phyloP scores from a whole-genome alignment of 2,888 invertebrate genomes.

The Argyra leucocephala region DNA sequence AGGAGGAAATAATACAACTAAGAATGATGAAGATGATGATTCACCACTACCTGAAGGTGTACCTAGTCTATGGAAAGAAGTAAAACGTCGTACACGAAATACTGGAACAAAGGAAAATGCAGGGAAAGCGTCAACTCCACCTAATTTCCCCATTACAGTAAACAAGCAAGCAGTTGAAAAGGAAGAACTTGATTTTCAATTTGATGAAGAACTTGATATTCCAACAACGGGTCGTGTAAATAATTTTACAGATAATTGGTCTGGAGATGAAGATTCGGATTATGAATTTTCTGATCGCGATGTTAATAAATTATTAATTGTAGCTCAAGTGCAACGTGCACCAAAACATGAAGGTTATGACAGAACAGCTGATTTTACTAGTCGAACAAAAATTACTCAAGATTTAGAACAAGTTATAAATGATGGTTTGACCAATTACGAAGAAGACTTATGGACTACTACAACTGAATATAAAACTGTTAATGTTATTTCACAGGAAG shows the following conservation, averaged over 20 bases:
- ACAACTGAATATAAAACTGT: slow-evolving; percentile 69
- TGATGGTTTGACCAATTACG: slow-evolving; percentile 92
- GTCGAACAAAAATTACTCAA: slow-evolving; percentile 87
- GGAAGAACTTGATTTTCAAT: slow-evolving; percentile 91
- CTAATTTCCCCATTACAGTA: slow-evolving; percentile 31
- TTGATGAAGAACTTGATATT: slow-evolving; percentile 91
- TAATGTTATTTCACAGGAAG: slow-evolving; percentile 77
- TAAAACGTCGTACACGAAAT: slow-evolving; percentile 52
- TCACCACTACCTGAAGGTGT: slow-evolving; percentile 25
- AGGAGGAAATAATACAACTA: slow-evolving; percentile 50
- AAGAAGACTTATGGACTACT: slow-evolving; percentile 81
- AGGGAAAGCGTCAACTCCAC: slow-evolving; percentile 11
- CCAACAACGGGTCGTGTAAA: slow-evolving; percentile 62
- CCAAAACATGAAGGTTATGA: slow-evolving; percentile 84
- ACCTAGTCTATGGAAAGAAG: slow-evolving; percentile 46
- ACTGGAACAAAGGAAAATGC: slow-evolving; percentile 25
- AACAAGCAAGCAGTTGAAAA: slow-evolving; percentile 42
- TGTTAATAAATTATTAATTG: slow-evolving; percentile 87
- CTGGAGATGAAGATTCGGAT: slow-evolving; percentile 74
- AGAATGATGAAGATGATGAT: slow-evolving; percentile 29
- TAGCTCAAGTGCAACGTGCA: slow-evolving; percentile 65
- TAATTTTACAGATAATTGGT: slow-evolving; percentile 66
- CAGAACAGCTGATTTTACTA: slow-evolving; percentile 79
- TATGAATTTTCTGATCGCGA: slow-evolving; percentile 86
- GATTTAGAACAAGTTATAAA: slow-evolving; percentile 92